phyloP scores from a whole-genome alignment of 2,888 invertebrate species.

The Ecliptopera silaceata region DNA sequence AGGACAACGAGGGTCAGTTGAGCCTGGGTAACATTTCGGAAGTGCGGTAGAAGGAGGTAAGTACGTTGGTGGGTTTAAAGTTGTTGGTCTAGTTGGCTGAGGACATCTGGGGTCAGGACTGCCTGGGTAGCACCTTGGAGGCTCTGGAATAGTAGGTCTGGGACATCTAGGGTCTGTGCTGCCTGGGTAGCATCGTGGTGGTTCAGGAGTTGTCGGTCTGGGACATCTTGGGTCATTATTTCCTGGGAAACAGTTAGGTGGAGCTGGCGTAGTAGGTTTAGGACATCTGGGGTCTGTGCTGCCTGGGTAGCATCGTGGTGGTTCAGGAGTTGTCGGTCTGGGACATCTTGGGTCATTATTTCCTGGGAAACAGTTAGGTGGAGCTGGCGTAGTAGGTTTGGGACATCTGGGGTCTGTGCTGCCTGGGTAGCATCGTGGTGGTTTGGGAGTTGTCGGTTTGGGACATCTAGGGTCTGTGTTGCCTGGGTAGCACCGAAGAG shows the following conservation, averaged over 20 bases:
- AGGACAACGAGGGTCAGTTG: slow-evolving; percentile 49
- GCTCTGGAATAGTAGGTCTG: slow-evolving; percentile 48
- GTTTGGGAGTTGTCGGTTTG: slow-evolving; percentile 29
- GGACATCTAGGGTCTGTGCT: slow-evolving; percentile 54
- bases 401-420: slow-evolving; percentile 40
- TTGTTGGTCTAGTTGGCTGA: slow-evolving; percentile 45
- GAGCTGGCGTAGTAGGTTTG: slow-evolving; percentile 36
- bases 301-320: slow-evolving; percentile 46
- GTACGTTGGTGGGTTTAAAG: no score
- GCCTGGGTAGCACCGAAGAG: slow-evolving; percentile 1
- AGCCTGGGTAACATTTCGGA: slow-evolving; percentile 52
- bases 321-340: slow-evolving; percentile 29
- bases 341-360: slow-evolving; percentile 42
- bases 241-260: slow-evolving; percentile 39
- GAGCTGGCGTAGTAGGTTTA: slow-evolving; percentile 38
- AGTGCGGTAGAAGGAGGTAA: no score
- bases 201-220: slow-evolving; percentile 38
- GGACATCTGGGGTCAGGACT: slow-evolving; percentile 46
- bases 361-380: slow-evolving; percentile 41
- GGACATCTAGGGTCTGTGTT: slow-evolving; percentile 40
- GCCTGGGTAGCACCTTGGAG: slow-evolving; percentile 50
- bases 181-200: slow-evolving; percentile 55
- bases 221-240: slow-evolving; percentile 42
- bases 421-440: slow-evolving; percentile 42
- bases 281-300: slow-evolving; percentile 52